Percentiles rank a stretch among this genome's conserved stretches.
phyloP scores from a whole-genome alignment of 2,113 vertebrate species.

The Sphyrna mokarran region DNA sequence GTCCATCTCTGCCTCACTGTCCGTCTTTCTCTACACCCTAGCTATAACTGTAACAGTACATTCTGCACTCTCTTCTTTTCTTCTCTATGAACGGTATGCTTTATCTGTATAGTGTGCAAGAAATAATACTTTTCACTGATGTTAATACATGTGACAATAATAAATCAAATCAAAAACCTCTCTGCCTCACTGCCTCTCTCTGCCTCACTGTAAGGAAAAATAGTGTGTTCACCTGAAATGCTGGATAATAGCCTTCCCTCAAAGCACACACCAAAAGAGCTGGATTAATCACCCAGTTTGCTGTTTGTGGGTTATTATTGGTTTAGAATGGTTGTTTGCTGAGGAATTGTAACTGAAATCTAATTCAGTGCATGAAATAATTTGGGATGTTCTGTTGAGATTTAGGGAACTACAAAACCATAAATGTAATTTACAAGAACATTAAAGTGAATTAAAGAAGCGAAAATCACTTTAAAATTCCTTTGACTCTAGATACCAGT shows the following conservation, averaged over 20 bases:
- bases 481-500: background rate
- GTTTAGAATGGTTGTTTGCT: background rate
- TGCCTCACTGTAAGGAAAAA: background rate
- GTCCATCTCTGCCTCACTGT: background rate
- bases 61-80: too few species aligned
- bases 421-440: background rate
- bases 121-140: too few species aligned
- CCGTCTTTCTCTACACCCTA: background rate
- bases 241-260: background rate
- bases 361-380: background rate
- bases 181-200: too few species aligned
- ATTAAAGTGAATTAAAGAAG: background rate
- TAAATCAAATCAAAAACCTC: too few species aligned
- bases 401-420: background rate
- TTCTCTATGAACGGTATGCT: too few species aligned
- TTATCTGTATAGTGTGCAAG: too few species aligned
- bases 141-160: too few species aligned
- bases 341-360: background rate
- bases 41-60: too few species aligned
- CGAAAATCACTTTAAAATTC: background rate
- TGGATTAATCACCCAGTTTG: background rate
- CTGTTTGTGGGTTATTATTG: background rate
- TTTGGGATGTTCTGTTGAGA: background rate
- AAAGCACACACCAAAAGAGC: background rate
- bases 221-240: background rate